phyloP scores from a whole-genome alignment of 2,797 vertebrate species.

The Eulemur rubriventer region DNA sequence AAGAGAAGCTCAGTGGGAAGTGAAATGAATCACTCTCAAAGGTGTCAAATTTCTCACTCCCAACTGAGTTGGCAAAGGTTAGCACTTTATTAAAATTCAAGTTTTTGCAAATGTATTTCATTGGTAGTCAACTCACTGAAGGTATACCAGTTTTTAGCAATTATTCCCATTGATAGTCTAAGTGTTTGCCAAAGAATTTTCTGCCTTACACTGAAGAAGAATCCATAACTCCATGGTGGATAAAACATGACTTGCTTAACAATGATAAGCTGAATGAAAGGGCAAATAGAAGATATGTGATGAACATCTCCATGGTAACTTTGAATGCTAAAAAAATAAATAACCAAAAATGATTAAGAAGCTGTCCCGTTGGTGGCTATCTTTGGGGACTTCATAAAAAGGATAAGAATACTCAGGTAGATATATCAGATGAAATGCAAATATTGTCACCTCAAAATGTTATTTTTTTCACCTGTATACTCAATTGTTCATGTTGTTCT shows the following conservation, averaged over 20 bases:
- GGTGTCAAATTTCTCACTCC: constrained; percentile 49
- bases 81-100: constrained; percentile 59
- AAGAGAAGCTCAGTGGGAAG: constrained; percentile 12
- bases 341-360: not conserved
- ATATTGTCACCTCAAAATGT: not conserved
- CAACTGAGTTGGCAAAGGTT: constrained; percentile 56
- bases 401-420: not conserved
- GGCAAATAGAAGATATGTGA: not conserved
- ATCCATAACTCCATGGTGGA: not conserved
- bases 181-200: constrained; percentile 19
- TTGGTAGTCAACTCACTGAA: constrained; percentile 39
- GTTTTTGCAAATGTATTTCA: constrained; percentile 50
- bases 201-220: not conserved
- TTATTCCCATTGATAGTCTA: constrained; percentile 6
- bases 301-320: not conserved
- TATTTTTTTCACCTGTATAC: not conserved
- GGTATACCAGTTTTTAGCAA: not conserved
- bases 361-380: not conserved
- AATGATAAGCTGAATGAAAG: not conserved
- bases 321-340: not conserved
- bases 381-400: not conserved
- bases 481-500: not conserved
- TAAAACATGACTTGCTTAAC: not conserved
- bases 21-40: constrained; percentile 30
- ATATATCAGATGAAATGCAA: not conserved